Percentiles rank a stretch among this genome's conserved stretches.
These are phyloP conservation scores for Oedothorax gibbosus DNA, from an alignment of 1,140 invertebrate species.

Conservation along the genomic window DNA sequence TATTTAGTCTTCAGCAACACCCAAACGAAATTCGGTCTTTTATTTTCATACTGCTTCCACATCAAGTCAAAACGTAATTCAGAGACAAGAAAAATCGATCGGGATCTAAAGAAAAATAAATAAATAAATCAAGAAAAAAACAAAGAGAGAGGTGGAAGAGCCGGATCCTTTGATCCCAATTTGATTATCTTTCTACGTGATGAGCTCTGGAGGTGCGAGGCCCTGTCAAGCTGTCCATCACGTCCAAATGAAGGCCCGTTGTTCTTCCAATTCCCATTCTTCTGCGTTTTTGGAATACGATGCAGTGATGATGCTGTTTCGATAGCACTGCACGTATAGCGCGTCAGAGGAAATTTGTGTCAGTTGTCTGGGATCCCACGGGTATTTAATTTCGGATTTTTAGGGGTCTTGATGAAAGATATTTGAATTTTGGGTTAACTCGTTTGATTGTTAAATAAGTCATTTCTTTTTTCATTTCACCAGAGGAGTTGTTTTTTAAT, in stretches of 20 bases:
- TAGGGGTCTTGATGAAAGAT: too few relatives aligned
- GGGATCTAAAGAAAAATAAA: not conserved
- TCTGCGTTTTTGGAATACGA: not conserved
- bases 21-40: not conserved
- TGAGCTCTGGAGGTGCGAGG: not conserved
- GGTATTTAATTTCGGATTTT: too few relatives aligned
- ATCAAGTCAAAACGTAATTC: too few relatives aligned
- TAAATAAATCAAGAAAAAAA: not conserved
- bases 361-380: not conserved
- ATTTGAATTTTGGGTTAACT: too few relatives aligned
- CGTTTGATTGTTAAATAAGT: too few relatives aligned
- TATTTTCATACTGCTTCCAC: not conserved
- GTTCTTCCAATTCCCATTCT: conserved; percentile 4
- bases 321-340: not conserved
- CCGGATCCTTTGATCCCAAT: conserved; percentile 45
- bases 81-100: too few relatives aligned
- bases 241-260: conserved; percentile 34
- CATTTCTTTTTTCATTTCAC: too few relatives aligned
- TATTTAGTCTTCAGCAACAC: too few relatives aligned
- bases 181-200: conserved; percentile 55
- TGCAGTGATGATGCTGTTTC: not conserved
- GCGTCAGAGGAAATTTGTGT: conserved; percentile 29
- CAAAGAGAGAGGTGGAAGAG: not conserved
- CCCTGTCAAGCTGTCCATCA: conserved; percentile 53
- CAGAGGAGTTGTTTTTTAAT: too few relatives aligned